Evolutionary conservation across 1,140 invertebrate genomes (phyloP), one percentile per base, ranked within the genome.

Genomic region (Dendroctonus valens): DNA sequence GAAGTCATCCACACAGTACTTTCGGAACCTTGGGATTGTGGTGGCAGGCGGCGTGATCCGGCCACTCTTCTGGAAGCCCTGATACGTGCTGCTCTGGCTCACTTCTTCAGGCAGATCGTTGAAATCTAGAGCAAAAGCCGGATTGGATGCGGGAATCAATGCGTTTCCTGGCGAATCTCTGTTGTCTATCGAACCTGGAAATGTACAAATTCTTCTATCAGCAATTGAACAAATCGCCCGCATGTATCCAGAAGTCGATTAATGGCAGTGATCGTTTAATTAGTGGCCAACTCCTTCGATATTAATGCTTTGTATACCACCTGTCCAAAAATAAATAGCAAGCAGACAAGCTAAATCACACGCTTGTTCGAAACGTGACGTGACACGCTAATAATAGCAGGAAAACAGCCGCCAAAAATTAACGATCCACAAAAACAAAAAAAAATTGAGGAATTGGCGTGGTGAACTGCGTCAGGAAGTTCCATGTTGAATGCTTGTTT

Each of bases 1-100:
- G 81, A 97, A 98, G 78, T 97, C 93, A 72, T 93, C 89, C 52
- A 96, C 86, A 11, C 84, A 84, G 75, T 96, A 96, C 77, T 93
- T 94, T 73, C 91, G 86, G 83, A 94, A 96, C 72, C 91, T 86
- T 49, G 92, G 92, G 71, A 93, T 87, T 59, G 88, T 89, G 41
- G 90, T 91, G 41, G 91, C 90, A 9, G 91, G 91, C 38, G 91
- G 89, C 11, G 89, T 91, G 74, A 92, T 89, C 49, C 89, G 83
- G 49, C 90, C 89, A 69, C 88, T 89, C 73, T 84, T 85, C 71
- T 87, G 83, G 80, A 87, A 89, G 71, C 89, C 80, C 67, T 80
- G 82, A 78, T 84, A 87, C 15, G 86, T 83, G 48, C 81, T 83
- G 7, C 83, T 84, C 71, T 83, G 77, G 40, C 72, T 67, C 51